Evolutionary conservation across 1,140 invertebrate genomes (phyloP), one percentile per base, ranked within the genome.

Genomic region (Agraylea sexmaculata): DNA sequence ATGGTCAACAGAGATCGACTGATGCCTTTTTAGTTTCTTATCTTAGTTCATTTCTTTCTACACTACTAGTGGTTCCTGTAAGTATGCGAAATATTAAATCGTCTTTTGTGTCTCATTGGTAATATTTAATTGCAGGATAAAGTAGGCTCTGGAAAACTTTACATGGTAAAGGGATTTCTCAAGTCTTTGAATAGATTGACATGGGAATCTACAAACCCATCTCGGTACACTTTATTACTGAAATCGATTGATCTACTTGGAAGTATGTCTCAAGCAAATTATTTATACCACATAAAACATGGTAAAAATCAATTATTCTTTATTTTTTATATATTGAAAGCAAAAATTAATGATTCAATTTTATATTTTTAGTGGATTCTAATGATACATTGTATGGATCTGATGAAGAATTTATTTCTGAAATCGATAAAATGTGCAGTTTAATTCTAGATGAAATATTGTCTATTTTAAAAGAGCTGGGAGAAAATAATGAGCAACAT

Each of bases 341-440:
- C 17, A 28, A 12, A 50, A 54, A 11, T 35, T 62, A 21, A 58
- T 59, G 12, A 58, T 62, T 20, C 12, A 29, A 36, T 29, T 35
- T 35, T 12, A 37, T 15, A 43, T 54, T 71, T 67, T 47, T 63
- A 88, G 87, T 95, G 36, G 81, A 94, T 56, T 90, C 90, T 2
- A 96, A 96, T 60, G 90, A 96, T 59, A 72, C 77, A 33, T 61
- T 96, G n/a, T 95, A 95, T 60, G 90, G 89, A 2, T 76, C 77
- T 27, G 88, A 94, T 66, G 71, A 76, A 18, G 85, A 90, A 60
- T 95, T 89, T 60, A 64, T 92, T 8, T 59, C 58, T 3, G 85
- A 89, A 66, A 68, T 92, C 1, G 80, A 89, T 50, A 77, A 75
- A 51, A 77, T 92, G 49, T 80, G 78, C 38, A 71, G 75, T 1